Base-by-base conservation (phyloP, 2,797 vertebrate genomes). In the Stomatorhinus walkeri region DNA sequence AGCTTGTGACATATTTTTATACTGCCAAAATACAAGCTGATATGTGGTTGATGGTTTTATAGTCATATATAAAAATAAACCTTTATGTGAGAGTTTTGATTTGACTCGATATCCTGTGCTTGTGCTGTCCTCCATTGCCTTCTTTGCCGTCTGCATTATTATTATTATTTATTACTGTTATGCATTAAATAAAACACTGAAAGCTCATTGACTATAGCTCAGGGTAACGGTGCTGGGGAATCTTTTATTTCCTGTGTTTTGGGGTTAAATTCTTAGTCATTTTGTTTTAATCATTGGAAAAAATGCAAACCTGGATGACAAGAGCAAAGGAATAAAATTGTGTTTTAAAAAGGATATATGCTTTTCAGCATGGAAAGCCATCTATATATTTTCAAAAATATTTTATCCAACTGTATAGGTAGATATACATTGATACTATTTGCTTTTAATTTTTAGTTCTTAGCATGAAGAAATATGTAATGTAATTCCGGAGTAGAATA, bases 1-100 rank as follows among this genome's bases (percentile, higher is more conserved):
- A 14, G 83, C 89, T 61, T 76, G 61, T 88, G 90, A 14, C 49
- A 36, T 91, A 81, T 91, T 92, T 87, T 92, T 94, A 92, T 93
- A 89, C 89, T 92, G 91, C 89, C 54, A 91, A 91, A 88, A 56
- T 90, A 61, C 28, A 56, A 87, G 90, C 10, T 92, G 24, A 92
- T 88, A 91, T 90, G 61, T 91, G 46, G 43, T 46, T 46, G 46
- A n/a, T 85, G 46, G 22, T 14, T 85, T 85, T 51, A 24, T 9
- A 51, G 76, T 81, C 40, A 81, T 81, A 81, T 81, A 81, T 81
- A 46, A 79, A 79, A 79, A 81, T 81, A 81, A 81, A 81, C 40
- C 32, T 76, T 40, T 46, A 46, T 76, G 64, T 72, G 76, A 81
- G 36, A 81, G 19, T 43, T 40, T 76, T 46, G 36, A 81, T 81